Evolutionary conservation across 2,113 vertebrate species (phyloP), one percentile per base, ranked within the genome.

Genomic region (Miniopterus natalensis): DNA sequence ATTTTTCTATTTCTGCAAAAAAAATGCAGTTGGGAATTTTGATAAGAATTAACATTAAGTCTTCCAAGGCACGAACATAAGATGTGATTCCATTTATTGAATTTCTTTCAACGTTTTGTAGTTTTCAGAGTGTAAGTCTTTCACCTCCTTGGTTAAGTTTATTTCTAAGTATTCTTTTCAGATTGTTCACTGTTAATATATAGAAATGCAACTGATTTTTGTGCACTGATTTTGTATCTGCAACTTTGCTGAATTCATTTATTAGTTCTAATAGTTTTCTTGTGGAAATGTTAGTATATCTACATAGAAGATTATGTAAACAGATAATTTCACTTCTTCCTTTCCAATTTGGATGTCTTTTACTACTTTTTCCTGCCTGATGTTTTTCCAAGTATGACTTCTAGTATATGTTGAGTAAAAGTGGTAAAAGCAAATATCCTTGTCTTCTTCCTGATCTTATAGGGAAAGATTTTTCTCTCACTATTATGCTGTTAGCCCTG

Each of bases 1-100:
- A 29, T 85, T 95, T 89, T 93, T 71, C 65, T 85, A 13, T 90
- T 80, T 85, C 25, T 85, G 55, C 55, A 73, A 80, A 79, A 47
- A 84, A 79, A 57, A 68, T 9, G 31, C 23, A 51, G 9, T 6
- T 79, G 63, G 15, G 25, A 55, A 66, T 92, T 95, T 73, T 91
- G 27, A 42, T 65, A 84, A 92, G 36, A 84, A 47, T 21, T 21
- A 61, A 65, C 27, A 45, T 68, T 90, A 73, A 79, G 61, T 70
- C 61, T 83, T 83, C 17, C 29, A 75, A 51, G 75, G 40, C 42
- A 88, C 70, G n/a, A 70, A 53, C 3, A 40, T 36, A 40, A 45
- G 51, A 21, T 70, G 17, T 21, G 23, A 71, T 89, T 89, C 36
- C 70, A 61, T 61, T 84, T 77, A 27, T 84, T 88, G 25, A 6